Percentiles rank a stretch among this genome's conserved stretches.
phyloP scores from a whole-genome alignment of 2,888 invertebrate species.

The Pyrrhopygopsis socrates region DNA sequence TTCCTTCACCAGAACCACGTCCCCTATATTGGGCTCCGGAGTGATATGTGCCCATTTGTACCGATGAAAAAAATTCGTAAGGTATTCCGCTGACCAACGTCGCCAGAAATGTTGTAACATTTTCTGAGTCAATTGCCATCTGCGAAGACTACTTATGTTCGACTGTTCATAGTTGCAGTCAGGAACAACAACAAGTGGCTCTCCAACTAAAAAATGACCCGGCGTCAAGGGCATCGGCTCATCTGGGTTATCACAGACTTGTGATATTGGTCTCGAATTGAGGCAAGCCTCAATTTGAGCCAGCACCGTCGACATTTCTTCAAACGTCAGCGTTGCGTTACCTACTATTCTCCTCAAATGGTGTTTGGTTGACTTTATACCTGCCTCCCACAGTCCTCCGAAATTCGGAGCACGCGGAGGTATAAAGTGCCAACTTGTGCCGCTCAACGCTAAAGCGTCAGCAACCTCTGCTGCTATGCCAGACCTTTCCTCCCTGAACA shows the following conservation, averaged over 20 bases:
- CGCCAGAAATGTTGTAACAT: conserved; percentile 50
- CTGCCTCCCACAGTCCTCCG: conserved; percentile 19
- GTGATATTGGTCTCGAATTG: conserved; percentile 65
- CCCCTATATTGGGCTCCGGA: conserved; percentile 42
- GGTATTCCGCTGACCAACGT: conserved; percentile 56
- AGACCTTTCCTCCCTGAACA: conserved; percentile 5
- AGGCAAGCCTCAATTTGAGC: conserved; percentile 71
- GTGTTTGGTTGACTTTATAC: no score
- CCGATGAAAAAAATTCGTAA: conserved; percentile 25
- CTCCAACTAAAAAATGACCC: conserved; percentile 52
- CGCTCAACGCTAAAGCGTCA: conserved; percentile 12
- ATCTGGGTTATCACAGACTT: conserved; percentile 17
- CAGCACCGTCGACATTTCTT: conserved; percentile 68
- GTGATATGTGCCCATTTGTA: conserved; percentile 43
- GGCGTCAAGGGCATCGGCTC: conserved; percentile 44
- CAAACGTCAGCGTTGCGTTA: conserved; percentile 61
- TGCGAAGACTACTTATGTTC: conserved; percentile 36
- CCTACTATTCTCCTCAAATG: conserved; percentile 28
- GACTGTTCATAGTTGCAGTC: conserved; percentile 5
- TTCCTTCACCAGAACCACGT: conserved; percentile 65
- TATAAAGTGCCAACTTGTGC: conserved; percentile 38
- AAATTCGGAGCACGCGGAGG: conserved; percentile 52
- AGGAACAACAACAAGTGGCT: conserved; percentile 22
- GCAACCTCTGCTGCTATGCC: neutral
- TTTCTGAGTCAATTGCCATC: conserved; percentile 61